A percentile compares a stretch with the other conserved stretches of the same genome.
These are phyloP conservation scores for Bradypodion ventrale DNA, from an alignment of 2,797 vertebrate genomes.

Conservation along the genomic window DNA sequence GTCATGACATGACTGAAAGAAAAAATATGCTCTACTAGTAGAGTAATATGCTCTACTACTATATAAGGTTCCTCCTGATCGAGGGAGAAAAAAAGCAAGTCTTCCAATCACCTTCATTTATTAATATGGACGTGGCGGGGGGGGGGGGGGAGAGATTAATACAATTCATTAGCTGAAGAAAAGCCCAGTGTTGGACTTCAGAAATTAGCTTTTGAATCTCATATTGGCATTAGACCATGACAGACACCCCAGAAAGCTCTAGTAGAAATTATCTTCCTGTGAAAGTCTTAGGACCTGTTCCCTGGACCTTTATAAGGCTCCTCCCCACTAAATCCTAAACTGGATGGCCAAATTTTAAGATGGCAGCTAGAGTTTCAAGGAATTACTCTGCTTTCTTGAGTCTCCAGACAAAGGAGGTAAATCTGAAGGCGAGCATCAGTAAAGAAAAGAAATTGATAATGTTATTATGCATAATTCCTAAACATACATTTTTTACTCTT, in stretches of 20 bases:
- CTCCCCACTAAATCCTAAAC: background rate
- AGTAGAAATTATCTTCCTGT: background rate
- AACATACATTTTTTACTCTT: too few species aligned
- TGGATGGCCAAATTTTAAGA: background rate
- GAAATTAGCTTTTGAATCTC: background rate
- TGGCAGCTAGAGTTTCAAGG: too few species aligned
- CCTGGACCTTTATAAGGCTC: background rate
- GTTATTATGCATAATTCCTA: too few species aligned
- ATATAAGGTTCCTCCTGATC: background rate
- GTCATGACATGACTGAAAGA: background rate
- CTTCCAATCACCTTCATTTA: background rate
- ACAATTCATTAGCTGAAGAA: too few species aligned
- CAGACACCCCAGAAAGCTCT: background rate
- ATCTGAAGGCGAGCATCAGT: too few species aligned
- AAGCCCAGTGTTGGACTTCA: too few species aligned
- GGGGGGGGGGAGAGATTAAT: too few species aligned
- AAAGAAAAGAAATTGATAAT: too few species aligned
- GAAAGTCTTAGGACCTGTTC: background rate
- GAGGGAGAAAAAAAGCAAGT: background rate
- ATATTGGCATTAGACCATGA: background rate
- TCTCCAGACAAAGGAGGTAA: too few species aligned
- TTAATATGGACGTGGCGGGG: background rate
- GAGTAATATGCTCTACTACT: background rate
- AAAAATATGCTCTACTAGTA: background rate
- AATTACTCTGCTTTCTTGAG: too few species aligned